Percentiles rank a stretch among this genome's conserved stretches.
phyloP scores from a whole-genome alignment of 2,797 vertebrate species.

The Apogon talboti region DNA sequence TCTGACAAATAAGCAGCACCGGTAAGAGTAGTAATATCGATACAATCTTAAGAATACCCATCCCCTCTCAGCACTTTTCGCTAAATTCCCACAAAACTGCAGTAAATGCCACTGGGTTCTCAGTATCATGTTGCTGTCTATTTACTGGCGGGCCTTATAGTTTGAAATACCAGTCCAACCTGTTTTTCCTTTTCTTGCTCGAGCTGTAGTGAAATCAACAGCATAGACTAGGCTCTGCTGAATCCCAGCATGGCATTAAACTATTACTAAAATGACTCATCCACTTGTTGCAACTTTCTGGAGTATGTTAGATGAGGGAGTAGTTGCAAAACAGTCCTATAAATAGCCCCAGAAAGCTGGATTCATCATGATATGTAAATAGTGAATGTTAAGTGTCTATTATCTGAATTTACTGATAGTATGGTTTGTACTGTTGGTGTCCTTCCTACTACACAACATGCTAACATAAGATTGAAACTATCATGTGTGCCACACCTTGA shows the following conservation, averaged over 20 bases:
- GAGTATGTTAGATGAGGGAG: neutral
- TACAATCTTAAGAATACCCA: no score
- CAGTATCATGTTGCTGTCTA: slow-evolving; percentile 41
- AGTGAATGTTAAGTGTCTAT: slow-evolving; percentile 1
- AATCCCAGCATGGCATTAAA: slow-evolving; percentile 23
- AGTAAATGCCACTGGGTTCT: neutral
- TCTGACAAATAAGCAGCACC: no score
- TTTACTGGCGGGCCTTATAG: neutral
- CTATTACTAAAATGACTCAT: slow-evolving; percentile 17
- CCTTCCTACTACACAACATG: neutral
- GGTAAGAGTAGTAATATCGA: no score
- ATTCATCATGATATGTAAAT: slow-evolving; percentile 30
- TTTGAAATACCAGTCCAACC: slow-evolving; percentile 47
- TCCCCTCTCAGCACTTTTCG: slow-evolving; percentile 28
- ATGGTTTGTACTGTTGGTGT: neutral
- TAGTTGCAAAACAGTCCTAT: slow-evolving; percentile 5
- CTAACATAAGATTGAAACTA: slow-evolving; percentile 34
- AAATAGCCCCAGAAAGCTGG: slow-evolving; percentile 5
- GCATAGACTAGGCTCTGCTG: neutral
- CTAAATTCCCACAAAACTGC: slow-evolving; percentile 29
- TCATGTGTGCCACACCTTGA: slow-evolving; percentile 77
- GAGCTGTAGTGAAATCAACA: slow-evolving; percentile 4
- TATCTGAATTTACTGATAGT: neutral
- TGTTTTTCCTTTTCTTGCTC: slow-evolving; percentile 40
- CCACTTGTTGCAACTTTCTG: neutral